These are phyloP conservation scores for Phyllopteryx taeniolatus DNA, from an alignment of 2,113 vertebrate genomes.

Conservation along the genomic window DNA sequence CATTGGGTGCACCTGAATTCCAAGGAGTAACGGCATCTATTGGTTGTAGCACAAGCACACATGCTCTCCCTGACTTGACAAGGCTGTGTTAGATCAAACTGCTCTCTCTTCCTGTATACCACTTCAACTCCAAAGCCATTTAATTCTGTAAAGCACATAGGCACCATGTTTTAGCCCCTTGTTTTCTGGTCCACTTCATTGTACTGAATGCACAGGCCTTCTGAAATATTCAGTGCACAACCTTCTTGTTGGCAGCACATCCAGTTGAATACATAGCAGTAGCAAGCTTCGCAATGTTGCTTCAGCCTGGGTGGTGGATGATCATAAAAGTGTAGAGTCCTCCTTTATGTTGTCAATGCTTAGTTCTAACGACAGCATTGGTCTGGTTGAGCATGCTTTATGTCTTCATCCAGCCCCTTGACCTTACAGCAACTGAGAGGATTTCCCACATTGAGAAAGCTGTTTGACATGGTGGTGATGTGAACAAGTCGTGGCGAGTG, in stretches of 20 bases:
- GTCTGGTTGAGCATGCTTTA: neutral
- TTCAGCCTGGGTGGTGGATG: neutral
- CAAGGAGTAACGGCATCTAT: slow-evolving; percentile 6
- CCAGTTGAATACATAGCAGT: too few species aligned
- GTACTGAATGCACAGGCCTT: slow-evolving; percentile 42
- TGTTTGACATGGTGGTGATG: neutral
- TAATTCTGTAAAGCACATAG: slow-evolving; percentile 35
- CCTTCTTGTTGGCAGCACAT: too few species aligned
- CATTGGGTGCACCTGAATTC: slow-evolving; percentile 14
- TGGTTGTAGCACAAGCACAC: slow-evolving; percentile 13
- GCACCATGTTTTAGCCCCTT: neutral
- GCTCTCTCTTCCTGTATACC: slow-evolving; percentile 12
- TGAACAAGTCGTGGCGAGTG: neutral
- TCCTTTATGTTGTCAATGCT: neutral
- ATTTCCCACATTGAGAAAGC: neutral
- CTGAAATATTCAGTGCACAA: slow-evolving; percentile 50
- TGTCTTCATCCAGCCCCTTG: neutral
- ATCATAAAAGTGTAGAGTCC: neutral
- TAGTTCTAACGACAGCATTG: neutral
- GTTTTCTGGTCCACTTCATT: slow-evolving; percentile 12
- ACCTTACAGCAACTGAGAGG: neutral
- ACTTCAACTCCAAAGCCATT: slow-evolving; percentile 29
- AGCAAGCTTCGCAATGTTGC: neutral
- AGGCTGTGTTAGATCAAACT: slow-evolving; percentile 31
- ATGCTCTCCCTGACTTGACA: neutral